phyloP scores from a whole-genome alignment of 2,888 invertebrate genomes.

The Actias luna region DNA sequence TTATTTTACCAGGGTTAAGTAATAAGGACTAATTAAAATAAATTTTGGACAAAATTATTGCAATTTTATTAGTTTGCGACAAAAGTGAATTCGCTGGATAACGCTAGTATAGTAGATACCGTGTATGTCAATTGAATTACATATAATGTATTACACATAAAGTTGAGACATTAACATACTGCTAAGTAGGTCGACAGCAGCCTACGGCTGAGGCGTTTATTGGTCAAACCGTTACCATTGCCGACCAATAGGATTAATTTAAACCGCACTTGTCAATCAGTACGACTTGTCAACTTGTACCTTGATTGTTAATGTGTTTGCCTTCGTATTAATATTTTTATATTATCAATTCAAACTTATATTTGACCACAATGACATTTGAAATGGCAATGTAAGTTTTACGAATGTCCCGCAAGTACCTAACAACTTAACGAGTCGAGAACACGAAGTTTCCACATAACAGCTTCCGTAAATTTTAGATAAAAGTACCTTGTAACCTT shows the following conservation, averaged over 20 bases:
- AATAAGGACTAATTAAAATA: background rate
- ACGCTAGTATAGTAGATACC: background rate
- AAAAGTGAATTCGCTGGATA: background rate
- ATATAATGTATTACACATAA: conserved; percentile 3
- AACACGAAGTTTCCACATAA: too few species aligned
- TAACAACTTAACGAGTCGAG: too few species aligned
- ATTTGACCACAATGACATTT: too few species aligned
- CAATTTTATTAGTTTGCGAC: background rate
- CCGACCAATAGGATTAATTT: conserved; percentile 8
- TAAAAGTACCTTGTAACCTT: too few species aligned
- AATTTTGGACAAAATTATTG: background rate
- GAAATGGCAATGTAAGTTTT: too few species aligned
- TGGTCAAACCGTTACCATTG: background rate
- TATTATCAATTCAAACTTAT: too few species aligned
- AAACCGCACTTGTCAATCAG: conserved; percentile 2
- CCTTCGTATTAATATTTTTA: background rate
- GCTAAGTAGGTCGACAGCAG: conserved; percentile 1
- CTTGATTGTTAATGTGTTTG: background rate
- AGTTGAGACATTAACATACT: conserved; percentile 2
- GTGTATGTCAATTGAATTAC: background rate
- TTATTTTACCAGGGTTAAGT: background rate
- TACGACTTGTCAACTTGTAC: background rate
- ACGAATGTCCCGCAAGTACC: too few species aligned
- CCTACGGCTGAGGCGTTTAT: conserved; percentile 1
- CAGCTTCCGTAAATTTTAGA: too few species aligned